Conservation (phyloP, 1,140 invertebrate genomes). For the Oscheius sp. region DNA sequence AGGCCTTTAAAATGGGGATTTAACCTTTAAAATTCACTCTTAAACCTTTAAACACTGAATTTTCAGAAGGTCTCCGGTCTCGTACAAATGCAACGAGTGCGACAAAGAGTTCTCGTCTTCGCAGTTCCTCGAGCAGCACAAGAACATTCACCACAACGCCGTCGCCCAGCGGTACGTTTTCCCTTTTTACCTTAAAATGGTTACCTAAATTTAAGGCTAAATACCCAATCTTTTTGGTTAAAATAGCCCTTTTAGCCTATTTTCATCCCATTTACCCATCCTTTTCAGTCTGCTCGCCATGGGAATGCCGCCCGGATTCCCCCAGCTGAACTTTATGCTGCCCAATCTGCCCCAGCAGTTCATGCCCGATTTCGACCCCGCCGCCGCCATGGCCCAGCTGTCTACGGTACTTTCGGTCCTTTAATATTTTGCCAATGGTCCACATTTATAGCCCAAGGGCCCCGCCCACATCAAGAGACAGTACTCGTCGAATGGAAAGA, state of each 20-base stretch:
- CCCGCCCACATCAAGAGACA: conserved; percentile 55
- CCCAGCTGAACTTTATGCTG: conserved; percentile 5
- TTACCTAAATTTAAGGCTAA: background rate
- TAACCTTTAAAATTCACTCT: no score
- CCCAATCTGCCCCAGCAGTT: background rate
- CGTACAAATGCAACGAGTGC: conserved; percentile 5
- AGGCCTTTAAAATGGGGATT: no score
- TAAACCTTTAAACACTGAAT: no score
- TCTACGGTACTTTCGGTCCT: background rate
- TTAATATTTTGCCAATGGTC: background rate
- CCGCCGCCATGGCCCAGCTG: conserved; percentile 8
- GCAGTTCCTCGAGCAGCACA: conserved; percentile 13
- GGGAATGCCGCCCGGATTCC: conserved; percentile 19
- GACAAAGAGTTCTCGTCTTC: conserved; percentile 11
- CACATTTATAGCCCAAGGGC: background rate
- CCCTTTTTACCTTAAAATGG: no score
- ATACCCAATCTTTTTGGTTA: no score
- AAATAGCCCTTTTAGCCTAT: no score
- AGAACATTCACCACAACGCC: conserved; percentile 7
- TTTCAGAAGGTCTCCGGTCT: no score
- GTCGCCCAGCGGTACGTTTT: background rate
- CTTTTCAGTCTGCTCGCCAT: no score
- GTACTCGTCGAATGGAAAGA: conserved; percentile 67
- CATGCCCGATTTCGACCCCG: conserved; percentile 19
- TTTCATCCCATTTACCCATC: no score